Conservation (phyloP, 2,797 vertebrate species). For the Poeciliopsis gracilis region DNA sequence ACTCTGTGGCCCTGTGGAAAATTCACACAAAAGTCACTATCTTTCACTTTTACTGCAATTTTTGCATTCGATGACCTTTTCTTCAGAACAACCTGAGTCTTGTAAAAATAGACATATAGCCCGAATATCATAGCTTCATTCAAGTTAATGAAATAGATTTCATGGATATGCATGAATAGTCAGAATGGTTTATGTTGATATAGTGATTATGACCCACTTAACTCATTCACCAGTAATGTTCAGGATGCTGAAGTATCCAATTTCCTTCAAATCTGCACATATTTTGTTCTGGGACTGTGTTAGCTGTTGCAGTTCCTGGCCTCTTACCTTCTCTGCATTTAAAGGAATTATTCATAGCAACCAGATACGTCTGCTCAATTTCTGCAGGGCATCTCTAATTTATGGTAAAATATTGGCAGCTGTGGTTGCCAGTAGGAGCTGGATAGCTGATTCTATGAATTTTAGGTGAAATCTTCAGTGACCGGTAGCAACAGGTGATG, state of each 20-base stretch:
- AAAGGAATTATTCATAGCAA: background rate
- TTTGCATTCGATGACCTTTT: background rate
- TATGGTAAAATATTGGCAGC: too few relatives aligned
- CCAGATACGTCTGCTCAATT: background rate
- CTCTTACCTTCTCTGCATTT: background rate
- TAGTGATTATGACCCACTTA: background rate
- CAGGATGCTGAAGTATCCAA: background rate
- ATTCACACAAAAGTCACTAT: conserved; percentile 36
- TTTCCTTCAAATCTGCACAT: background rate
- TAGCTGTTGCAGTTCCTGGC: background rate
- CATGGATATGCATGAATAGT: background rate
- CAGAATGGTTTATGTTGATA: background rate
- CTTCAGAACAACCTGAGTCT: background rate
- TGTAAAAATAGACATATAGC: background rate
- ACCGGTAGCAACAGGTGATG: background rate
- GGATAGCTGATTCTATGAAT: too few relatives aligned
- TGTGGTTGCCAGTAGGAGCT: too few relatives aligned
- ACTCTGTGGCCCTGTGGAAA: conserved; percentile 32
- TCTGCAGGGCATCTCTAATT: background rate
- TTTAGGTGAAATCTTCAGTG: background rate
- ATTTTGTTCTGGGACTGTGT: background rate
- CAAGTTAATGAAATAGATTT: background rate
- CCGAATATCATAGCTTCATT: background rate
- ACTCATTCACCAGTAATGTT: background rate
- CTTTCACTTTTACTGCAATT: conserved; percentile 7